Conservation (phyloP, 1,140 invertebrate genomes). For the Matsumurasca onukii region DNA sequence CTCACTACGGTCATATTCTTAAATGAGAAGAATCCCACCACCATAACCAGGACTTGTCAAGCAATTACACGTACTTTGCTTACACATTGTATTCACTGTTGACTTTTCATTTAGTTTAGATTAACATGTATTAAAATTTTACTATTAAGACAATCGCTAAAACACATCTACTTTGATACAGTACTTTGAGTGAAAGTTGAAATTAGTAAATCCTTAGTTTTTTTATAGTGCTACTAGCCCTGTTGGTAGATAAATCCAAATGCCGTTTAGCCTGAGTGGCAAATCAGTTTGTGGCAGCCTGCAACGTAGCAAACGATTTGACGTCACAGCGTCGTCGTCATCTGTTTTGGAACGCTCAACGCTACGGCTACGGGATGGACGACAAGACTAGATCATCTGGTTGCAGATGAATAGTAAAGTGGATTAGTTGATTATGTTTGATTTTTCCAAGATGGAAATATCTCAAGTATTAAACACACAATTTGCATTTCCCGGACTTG, state of each 20-base stretch:
- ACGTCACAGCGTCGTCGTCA: slow-evolving; percentile 25
- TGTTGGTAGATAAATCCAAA: background rate
- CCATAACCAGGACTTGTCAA: too few relatives aligned
- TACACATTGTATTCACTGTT: too few relatives aligned
- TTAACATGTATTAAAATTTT: too few relatives aligned
- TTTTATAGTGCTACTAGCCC: too few relatives aligned
- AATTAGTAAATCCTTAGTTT: too few relatives aligned
- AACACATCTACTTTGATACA: too few relatives aligned
- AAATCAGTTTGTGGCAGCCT: slow-evolving; percentile 5
- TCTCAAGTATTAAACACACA: slow-evolving; percentile 47
- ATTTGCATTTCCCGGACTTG: slow-evolving; percentile 61
- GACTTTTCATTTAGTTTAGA: too few relatives aligned
- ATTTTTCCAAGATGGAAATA: slow-evolving; percentile 26
- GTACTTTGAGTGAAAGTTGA: too few relatives aligned
- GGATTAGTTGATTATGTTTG: background rate
- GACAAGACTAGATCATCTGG: slow-evolving; percentile 12
- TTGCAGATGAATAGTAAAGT: slow-evolving; percentile 5
- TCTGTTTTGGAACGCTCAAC: slow-evolving; percentile 3
- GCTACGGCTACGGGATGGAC: slow-evolving; percentile 3
- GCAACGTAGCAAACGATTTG: slow-evolving; percentile 14
- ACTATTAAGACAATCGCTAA: too few relatives aligned
- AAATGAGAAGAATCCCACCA: too few relatives aligned
- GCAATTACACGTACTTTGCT: too few relatives aligned
- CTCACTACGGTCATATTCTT: too few relatives aligned
- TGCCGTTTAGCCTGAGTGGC: background rate